phyloP scores from a whole-genome alignment of 2,113 vertebrate genomes.

The Cricetomys ansorgei region DNA sequence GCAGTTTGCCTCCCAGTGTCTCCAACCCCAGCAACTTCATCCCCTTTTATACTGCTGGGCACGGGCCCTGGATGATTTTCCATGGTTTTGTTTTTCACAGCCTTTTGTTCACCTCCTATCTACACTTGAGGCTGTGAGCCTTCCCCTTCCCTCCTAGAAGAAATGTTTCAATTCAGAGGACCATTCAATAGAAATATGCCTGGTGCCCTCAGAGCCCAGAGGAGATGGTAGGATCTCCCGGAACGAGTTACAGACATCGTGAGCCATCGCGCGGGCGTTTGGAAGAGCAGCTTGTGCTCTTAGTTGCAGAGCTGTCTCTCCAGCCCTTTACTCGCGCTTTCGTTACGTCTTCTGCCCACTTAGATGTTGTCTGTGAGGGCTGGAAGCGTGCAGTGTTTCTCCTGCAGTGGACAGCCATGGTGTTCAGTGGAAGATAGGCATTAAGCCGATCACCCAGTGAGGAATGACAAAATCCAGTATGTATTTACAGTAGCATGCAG shows the following conservation, averaged over 20 bases:
- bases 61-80: neutral
- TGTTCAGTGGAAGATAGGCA: neutral
- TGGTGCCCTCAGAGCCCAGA: neutral
- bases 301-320: too few species aligned
- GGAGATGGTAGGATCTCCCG: neutral
- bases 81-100: neutral
- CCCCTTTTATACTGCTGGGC: neutral
- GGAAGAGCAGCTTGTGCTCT: too few species aligned
- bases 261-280: too few species aligned
- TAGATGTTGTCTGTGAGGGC: too few species aligned
- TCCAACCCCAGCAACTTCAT: neutral
- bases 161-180: neutral
- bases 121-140: neutral
- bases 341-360: too few species aligned
- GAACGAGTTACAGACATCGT: too few species aligned
- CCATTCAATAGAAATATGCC: neutral
- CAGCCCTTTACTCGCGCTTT: too few species aligned
- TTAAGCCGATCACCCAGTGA: neutral
- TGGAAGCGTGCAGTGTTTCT: too few species aligned
- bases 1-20: neutral
- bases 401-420: neutral
- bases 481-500: neutral
- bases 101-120: neutral
- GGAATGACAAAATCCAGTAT: neutral
- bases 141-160: neutral